Percentiles rank a stretch among this genome's conserved stretches.
phyloP scores from a whole-genome alignment of 2,888 invertebrate species.

The Drosophila meridiana region DNA sequence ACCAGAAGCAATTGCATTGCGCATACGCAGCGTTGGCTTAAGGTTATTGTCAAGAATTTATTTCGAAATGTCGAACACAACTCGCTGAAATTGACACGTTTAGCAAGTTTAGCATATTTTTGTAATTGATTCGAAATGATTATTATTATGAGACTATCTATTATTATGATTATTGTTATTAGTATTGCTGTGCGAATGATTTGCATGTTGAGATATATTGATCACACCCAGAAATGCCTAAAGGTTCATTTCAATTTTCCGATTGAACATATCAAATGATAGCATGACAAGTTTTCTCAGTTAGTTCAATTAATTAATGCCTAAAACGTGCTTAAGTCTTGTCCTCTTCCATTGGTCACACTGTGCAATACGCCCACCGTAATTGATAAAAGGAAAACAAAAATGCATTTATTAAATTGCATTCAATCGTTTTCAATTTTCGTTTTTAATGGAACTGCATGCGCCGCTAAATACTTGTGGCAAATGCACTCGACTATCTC shows the following conservation, averaged over 20 bases:
- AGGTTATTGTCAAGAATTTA: constrained; percentile 67
- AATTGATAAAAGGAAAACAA: constrained; percentile 23
- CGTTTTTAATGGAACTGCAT: constrained; percentile 43
- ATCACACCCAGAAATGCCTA: constrained; percentile 49
- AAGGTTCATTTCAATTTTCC: constrained; percentile 4
- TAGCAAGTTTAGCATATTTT: constrained; percentile 61
- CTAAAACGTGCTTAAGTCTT: constrained; percentile 26
- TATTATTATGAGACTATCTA: constrained; percentile 37
- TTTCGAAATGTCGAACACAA: constrained; percentile 26
- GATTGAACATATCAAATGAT: constrained; percentile 14
- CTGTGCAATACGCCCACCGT: constrained; percentile 48
- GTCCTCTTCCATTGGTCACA: constrained; percentile 15
- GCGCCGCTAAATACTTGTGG: constrained; percentile 52
- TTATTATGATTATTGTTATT: constrained; percentile 22
- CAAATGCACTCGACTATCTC: constrained; percentile 61
- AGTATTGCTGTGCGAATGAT: constrained; percentile 26
- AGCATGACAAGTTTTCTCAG: background rate
- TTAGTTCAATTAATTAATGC: constrained; percentile 29
- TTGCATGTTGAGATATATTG: constrained; percentile 35
- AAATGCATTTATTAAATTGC: constrained; percentile 60
- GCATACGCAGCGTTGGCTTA: constrained; percentile 67
- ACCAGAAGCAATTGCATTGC: constrained; percentile 38
- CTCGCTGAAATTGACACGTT: constrained; percentile 63
- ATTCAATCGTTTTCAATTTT: constrained; percentile 55
- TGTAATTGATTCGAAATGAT: constrained; percentile 52